phyloP scores from a whole-genome alignment of 2,113 vertebrate species.

The Cyrtonyx montezumae region DNA sequence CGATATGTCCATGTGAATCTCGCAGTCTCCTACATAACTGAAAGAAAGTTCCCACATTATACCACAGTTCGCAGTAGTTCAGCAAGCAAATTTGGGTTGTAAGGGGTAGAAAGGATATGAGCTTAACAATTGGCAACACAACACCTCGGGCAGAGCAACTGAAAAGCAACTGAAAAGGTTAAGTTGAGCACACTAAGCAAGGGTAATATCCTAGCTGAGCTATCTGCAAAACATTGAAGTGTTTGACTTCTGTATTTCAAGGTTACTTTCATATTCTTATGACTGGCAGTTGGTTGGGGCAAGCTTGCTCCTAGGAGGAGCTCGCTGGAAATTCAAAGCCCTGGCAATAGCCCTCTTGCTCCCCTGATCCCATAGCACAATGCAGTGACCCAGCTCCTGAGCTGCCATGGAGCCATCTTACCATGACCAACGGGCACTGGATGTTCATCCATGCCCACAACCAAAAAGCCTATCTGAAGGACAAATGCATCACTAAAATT shows the following conservation, averaged over 20 bases:
- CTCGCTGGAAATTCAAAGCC: neutral
- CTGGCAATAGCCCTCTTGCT: neutral
- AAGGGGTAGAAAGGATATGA: neutral
- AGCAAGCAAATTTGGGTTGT: neutral
- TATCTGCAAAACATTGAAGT: neutral
- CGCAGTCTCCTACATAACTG: slow-evolving; percentile 91
- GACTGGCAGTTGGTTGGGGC: neutral
- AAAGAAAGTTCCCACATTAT: slow-evolving; percentile 34
- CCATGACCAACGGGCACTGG: neutral
- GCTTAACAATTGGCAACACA: neutral
- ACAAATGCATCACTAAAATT: neutral
- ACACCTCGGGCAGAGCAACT: neutral
- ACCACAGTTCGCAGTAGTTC: neutral
- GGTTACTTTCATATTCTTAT: neutral
- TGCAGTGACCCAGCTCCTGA: neutral
- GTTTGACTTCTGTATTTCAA: neutral
- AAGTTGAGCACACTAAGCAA: neutral
- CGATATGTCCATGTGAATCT: slow-evolving; percentile 90
- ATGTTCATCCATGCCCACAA: neutral
- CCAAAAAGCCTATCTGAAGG: neutral
- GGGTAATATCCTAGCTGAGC: neutral
- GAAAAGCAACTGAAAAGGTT: neutral
- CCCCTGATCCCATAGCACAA: neutral
- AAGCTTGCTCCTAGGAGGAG: neutral
- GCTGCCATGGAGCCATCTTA: neutral